A percentile compares a stretch with the other conserved stretches of the same genome.
These are phyloP conservation scores for Mixornis gularis DNA, from an alignment of 2,113 vertebrate genomes.

Conservation along the genomic window DNA sequence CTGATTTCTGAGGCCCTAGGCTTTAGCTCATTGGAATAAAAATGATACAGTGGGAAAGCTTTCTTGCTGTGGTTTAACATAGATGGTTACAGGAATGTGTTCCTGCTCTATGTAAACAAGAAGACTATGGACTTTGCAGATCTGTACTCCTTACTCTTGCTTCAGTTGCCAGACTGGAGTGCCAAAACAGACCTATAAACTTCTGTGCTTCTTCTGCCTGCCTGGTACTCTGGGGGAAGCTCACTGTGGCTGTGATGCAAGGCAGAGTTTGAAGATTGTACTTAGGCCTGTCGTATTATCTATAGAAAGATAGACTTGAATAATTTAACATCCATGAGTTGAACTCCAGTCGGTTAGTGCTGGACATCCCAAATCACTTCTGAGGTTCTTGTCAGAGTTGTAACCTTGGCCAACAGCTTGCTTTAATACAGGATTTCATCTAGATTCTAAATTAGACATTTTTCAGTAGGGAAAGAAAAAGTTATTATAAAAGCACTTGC, in stretches of 20 bases:
- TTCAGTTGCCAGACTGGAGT: not conserved
- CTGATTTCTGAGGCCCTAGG: not conserved
- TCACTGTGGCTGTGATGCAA: fast-evolving
- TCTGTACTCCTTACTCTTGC: not conserved
- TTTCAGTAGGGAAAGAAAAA: not conserved
- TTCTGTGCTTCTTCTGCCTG: not conserved
- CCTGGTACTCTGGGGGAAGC: not conserved
- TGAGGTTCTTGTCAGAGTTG: not conserved
- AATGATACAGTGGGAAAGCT: fast-evolving
- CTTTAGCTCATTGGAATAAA: not conserved
- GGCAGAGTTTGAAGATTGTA: not conserved
- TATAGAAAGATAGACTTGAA: not conserved
- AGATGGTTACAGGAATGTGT: not conserved
- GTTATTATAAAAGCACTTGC: not conserved
- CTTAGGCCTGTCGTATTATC: not conserved
- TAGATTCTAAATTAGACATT: not conserved
- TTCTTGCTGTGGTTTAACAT: not conserved
- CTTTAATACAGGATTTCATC: not conserved
- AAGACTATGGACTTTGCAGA: fast-evolving
- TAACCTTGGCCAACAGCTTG: not conserved
- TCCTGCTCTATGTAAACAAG: not conserved
- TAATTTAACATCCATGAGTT: not conserved
- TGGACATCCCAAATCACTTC: not conserved
- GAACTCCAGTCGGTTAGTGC: not conserved
- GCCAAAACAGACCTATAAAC: not conserved